Evolutionary conservation across 2,113 vertebrate genomes (phyloP).

Genomic region (Phrynosoma blainvillii): DNA sequence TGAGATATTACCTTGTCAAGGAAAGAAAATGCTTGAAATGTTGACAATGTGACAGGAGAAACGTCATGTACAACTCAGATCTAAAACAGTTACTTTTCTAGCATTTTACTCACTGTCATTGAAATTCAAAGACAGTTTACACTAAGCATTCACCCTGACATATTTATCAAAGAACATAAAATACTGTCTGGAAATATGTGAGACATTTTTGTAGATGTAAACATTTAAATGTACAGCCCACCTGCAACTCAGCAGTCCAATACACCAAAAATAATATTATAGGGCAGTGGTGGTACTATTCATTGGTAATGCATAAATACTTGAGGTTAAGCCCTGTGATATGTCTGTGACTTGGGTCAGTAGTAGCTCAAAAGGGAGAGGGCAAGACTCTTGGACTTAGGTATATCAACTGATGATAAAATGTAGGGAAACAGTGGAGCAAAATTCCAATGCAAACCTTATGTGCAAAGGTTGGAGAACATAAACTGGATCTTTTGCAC

Average conservation of each 20-base stretch:
- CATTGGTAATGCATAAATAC: too few species aligned
- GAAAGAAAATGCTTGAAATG: not conserved
- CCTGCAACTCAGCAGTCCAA: not conserved
- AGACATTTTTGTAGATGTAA: not conserved
- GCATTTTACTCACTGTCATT: not conserved
- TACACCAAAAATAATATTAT: not conserved
- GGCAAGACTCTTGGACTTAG: too few species aligned
- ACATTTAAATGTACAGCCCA: not conserved
- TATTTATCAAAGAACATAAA: not conserved
- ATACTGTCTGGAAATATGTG: not conserved
- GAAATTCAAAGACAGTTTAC: not conserved
- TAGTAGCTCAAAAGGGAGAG: too few species aligned
- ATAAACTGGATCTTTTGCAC: too few species aligned
- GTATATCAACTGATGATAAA: too few species aligned
- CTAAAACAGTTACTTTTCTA: constrained; percentile 1
- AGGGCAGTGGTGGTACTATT: too few species aligned
- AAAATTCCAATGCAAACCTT: too few species aligned
- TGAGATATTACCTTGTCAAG: not conserved
- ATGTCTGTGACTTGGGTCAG: too few species aligned
- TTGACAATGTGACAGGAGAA: constrained; percentile 1
- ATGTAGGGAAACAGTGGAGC: too few species aligned
- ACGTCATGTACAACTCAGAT: not conserved
- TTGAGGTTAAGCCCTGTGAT: too few species aligned
- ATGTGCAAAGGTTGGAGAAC: too few species aligned
- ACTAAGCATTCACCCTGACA: too few species aligned